Evolutionary conservation across 2,113 vertebrate genomes (phyloP).

Genomic region (Ophiodon elongatus): DNA sequence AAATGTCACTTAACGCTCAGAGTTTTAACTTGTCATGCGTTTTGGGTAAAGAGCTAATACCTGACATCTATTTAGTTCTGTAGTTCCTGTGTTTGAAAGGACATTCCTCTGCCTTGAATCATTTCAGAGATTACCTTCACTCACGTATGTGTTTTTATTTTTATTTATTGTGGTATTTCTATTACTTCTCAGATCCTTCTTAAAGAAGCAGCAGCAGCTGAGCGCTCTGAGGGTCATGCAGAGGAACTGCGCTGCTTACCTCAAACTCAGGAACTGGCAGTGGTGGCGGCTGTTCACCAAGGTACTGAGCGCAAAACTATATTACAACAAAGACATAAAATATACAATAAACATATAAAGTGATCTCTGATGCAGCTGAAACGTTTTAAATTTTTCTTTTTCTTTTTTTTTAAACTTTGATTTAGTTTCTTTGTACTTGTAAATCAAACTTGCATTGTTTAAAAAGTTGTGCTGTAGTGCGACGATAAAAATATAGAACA

Average conservation of each 20-base stretch:
- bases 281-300: slow-evolving; percentile 96
- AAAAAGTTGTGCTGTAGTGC: background rate
- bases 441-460: background rate
- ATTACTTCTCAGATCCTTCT: slow-evolving; percentile 84
- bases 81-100: background rate
- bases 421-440: background rate
- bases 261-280: slow-evolving; percentile 94
- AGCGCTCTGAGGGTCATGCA: slow-evolving; percentile 92
- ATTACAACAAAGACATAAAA: slow-evolving; percentile 2
- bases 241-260: slow-evolving; percentile 93
- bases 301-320: slow-evolving; percentile 72
- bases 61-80: background rate
- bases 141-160: background rate
- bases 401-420: background rate
- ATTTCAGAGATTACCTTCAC: background rate
- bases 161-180: background rate
- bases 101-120: background rate
- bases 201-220: slow-evolving; percentile 92
- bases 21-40: background rate
- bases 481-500: background rate
- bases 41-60: background rate
- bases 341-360: background rate
- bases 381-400: background rate
- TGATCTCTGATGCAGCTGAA: too few relatives aligned
- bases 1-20: background rate